Evolutionary conservation across 2,888 invertebrate genomes (phyloP), one percentile per base, ranked within the genome.

Genomic region (Ferdinandea cuprea): DNA sequence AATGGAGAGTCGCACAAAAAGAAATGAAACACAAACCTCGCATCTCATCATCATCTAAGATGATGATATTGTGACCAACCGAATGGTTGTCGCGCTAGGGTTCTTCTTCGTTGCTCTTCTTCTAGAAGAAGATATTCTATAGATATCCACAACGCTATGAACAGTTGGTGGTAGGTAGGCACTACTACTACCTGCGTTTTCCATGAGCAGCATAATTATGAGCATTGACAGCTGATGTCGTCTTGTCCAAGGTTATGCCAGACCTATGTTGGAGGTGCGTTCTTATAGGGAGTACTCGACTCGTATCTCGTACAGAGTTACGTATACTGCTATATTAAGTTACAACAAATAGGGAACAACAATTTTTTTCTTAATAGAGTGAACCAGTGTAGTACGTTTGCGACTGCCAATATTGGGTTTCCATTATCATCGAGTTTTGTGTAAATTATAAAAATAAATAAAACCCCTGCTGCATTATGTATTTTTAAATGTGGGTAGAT

Each of bases 171-270:
- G 4, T 9, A 0, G 13, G 25, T 6, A 44, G 9, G 13, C 8
- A 9, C 11, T 9, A 0, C 17, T 35, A 68, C 63, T 74, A 71
- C 69, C 63, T 77, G 83, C 61, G 61, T 77, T 66, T 61, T 72
- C 66, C 65, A 68, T 77, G 83, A 68, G 83, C 78, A 83, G 78
- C 83, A 83, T 83, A 83, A 83, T 83, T 78, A 83, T 83, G 83
- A 83, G 83, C 83, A 83, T 83, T 83, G 83, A 83, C 83, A 83
- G 83, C 83, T 78, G 83, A 83, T 83, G 83, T 83, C 78, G 83
- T 78, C 83, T 83, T 83, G 78, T 83, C 83, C 83, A 83, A 83
- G 83, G 83, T 78, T 83, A 78, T 63, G 83, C 56, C 61, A 48
- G 44, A 52, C 63, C 66, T 65, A 72, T 72, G 71, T 42, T 79